These are phyloP conservation scores for Byasa hedistus DNA, from an alignment of 2,888 invertebrate species.

Conservation along the genomic window DNA sequence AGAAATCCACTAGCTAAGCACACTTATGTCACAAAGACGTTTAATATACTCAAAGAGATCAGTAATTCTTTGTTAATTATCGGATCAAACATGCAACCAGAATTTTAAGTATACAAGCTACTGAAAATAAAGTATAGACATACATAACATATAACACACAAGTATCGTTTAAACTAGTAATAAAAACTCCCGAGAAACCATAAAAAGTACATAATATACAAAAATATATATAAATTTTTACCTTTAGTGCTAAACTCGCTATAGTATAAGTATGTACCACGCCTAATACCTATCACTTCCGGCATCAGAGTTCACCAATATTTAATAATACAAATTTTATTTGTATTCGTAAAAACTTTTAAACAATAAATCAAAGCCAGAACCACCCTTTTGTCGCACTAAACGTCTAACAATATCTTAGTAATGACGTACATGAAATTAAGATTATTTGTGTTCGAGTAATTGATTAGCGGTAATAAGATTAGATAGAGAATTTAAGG, in stretches of 20 bases:
- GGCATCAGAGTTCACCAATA: not conserved
- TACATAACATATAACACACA: not conserved
- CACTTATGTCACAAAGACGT: no score
- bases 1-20: no score
- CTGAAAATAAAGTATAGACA: not conserved
- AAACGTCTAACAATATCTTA: slow-evolving; percentile 8
- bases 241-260: no score
- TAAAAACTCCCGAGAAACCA: no score
- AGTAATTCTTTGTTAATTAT: no score
- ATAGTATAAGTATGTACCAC: no score
- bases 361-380: not conserved
- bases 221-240: no score
- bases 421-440: slow-evolving; percentile 7
- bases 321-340: slow-evolving; percentile 3
- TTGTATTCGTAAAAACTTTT: not conserved
- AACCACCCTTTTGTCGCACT: not conserved
- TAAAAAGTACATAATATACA: no score
- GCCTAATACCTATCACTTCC: not conserved
- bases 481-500: slow-evolving; percentile 29
- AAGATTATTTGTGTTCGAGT: slow-evolving; percentile 17
- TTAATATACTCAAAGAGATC: no score
- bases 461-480: slow-evolving; percentile 28
- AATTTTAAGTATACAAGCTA: not conserved
- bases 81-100: no score
- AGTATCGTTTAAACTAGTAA: no score